Evolutionary conservation across 64 coral and sea anemone species (phyloP).

Genomic region (Porites lutea): DNA sequence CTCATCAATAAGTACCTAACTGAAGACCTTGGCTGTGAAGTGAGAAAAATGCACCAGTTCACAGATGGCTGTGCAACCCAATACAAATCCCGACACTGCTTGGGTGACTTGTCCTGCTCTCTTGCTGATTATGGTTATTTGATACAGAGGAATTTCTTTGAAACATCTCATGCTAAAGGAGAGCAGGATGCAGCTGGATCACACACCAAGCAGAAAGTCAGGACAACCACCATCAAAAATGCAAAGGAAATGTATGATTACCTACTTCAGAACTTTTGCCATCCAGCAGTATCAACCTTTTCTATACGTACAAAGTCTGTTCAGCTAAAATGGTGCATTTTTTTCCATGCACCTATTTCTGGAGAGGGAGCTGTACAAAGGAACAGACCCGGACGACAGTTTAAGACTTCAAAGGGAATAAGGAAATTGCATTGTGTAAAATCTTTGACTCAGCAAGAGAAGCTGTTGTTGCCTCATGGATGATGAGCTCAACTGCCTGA

Average conservation of each 20-base stretch:
- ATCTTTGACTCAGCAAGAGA: background rate
- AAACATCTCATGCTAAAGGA: constrained; percentile 39
- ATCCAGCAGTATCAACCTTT: constrained; percentile 40
- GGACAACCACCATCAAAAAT: constrained; percentile 29
- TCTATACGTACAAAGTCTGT: constrained; percentile 18
- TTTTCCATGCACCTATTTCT: constrained; percentile 47
- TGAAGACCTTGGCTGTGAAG: constrained; percentile 6
- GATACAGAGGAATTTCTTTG: constrained; percentile 41
- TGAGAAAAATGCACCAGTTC: constrained; percentile 52
- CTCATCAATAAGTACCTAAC: background rate
- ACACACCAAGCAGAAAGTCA: constrained; percentile 39
- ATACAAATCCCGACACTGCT: constrained; percentile 73
- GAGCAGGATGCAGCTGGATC: constrained; percentile 44
- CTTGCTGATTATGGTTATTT: constrained; percentile 64
- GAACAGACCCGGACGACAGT: constrained; percentile 7
- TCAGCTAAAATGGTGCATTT: constrained; percentile 38
- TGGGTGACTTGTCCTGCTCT: constrained; percentile 66
- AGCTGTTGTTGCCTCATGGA: too few relatives aligned
- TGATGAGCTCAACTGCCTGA: too few relatives aligned
- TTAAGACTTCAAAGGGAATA: constrained; percentile 14
- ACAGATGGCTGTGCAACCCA: constrained; percentile 78
- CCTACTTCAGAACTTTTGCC: constrained; percentile 12
- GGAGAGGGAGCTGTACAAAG: constrained; percentile 29
- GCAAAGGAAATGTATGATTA: constrained; percentile 48
- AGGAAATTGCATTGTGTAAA: constrained; percentile 16